Conservation (phyloP, 1,140 invertebrate genomes). For the Drosophila navojoa region DNA sequence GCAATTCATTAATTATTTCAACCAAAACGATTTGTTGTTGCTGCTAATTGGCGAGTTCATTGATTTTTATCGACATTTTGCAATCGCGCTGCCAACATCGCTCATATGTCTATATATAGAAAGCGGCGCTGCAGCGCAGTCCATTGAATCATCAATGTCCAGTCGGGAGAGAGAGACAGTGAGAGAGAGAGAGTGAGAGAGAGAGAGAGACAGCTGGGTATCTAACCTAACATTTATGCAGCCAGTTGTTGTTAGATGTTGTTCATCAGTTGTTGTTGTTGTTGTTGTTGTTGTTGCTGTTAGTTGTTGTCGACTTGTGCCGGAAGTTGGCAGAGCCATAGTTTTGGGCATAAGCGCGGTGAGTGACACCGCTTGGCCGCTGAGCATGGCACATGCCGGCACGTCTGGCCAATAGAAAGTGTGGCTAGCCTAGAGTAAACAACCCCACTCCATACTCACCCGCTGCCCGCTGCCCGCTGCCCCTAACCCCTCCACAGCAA, state of each 20-base stretch:
- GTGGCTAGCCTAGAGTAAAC: neutral
- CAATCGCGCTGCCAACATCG: slow-evolving; percentile 40
- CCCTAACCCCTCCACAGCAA: neutral
- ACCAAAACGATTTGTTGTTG: slow-evolving; percentile 29
- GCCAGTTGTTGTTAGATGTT: neutral
- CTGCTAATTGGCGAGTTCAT: slow-evolving; percentile 32
- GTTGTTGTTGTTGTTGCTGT: too few relatives aligned
- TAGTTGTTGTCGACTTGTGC: slow-evolving; percentile 23
- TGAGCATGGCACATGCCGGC: slow-evolving; percentile 23
- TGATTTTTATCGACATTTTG: slow-evolving; percentile 42
- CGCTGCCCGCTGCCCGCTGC: too few relatives aligned
- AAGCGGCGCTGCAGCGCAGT: slow-evolving; percentile 20
- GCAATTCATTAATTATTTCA: slow-evolving; percentile 20
- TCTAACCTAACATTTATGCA: slow-evolving; percentile 2
- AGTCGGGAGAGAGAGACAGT: too few relatives aligned
- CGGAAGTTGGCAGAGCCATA: slow-evolving; percentile 64
- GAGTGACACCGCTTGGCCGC: slow-evolving; percentile 8
- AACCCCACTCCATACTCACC: too few relatives aligned
- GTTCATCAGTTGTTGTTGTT: too few relatives aligned
- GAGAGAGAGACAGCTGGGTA: slow-evolving; percentile 26
- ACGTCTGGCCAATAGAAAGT: slow-evolving; percentile 42
- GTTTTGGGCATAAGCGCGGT: slow-evolving; percentile 25
- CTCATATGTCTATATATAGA: slow-evolving; percentile 70
- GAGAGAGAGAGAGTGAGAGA: too few relatives aligned
- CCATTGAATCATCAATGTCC: slow-evolving; percentile 60